phyloP scores from a whole-genome alignment of 1,140 invertebrate genomes.

The Drosophila saltans region DNA sequence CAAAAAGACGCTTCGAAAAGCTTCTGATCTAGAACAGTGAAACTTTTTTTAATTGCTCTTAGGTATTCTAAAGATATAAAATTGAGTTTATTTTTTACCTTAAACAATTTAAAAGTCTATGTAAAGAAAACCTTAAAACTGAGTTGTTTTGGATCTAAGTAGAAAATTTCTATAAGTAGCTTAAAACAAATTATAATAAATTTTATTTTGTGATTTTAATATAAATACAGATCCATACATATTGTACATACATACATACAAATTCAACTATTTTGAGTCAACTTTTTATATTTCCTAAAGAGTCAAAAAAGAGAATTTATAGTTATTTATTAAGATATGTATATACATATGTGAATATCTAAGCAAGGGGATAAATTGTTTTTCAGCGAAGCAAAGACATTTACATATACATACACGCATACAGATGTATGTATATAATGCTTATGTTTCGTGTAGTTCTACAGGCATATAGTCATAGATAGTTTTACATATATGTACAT shows the following conservation, averaged over 20 bases:
- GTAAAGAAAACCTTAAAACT: no score
- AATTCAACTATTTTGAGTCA: neutral
- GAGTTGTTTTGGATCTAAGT: neutral
- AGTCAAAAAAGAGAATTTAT: constrained; percentile 1
- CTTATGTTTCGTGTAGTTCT: no score
- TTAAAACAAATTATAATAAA: no score
- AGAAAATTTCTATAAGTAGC: no score
- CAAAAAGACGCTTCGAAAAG: no score
- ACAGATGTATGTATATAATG: neutral
- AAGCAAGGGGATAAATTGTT: neutral
- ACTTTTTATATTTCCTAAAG: neutral
- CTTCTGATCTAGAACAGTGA: no score
- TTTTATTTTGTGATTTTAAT: no score
- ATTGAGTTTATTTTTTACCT: no score
- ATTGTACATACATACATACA: neutral
- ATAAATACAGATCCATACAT: no score
- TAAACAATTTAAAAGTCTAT: no score
- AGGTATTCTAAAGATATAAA: no score
- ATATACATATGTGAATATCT: neutral
- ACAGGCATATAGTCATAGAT: neutral
- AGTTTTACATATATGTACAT: neutral
- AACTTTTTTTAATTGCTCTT: no score
- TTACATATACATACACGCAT: neutral
- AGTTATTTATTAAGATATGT: neutral
- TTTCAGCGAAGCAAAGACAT: constrained; percentile 8